Base-by-base conservation (phyloP, 2,113 vertebrate species). In the Gymnorhina tibicen region DNA sequence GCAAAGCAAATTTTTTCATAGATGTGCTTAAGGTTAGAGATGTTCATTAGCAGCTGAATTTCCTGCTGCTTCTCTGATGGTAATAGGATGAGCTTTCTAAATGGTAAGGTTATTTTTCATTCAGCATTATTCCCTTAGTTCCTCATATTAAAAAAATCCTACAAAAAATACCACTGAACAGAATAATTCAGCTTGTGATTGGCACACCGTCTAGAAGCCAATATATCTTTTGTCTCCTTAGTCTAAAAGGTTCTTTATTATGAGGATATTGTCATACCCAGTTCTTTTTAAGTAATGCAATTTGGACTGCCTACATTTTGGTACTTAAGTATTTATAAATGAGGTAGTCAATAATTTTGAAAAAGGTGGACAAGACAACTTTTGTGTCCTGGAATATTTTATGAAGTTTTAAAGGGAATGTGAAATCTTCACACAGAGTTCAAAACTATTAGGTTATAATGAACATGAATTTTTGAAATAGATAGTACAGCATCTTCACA, bases 1-100 rank as follows among this genome's bases (percentile, higher is more conserved):
- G 21, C 32, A 86, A 93, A 93, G 72, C 21, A 84, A 60, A 9
- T 85, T 59, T 92, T 91, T 92, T 82, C 30, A 32, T 39, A 79
- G 41, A 50, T 64, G 23, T 66, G 53, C 69, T 72, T 94, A 91
- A 93, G 62, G 52, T 78, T 85, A 68, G 47, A 93, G 64, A 24
- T 93, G 13, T 89, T 85, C 81, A 85, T 96, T 89, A 94, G n/a
- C 67, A 93, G 53, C 62, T 91, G 80, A 93, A 72, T 91, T 89
- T 93, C 74, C 70, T 76, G 53, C 66, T 87, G 82, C 52, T 93
- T 85, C 49, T 30, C 16, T 52, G 33, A 28, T 64, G 33, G n/a
- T 35, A 92, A 41, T n/a, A 88, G 19, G 27, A 62, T 39, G 35
- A 94, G 73, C 70, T 92, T 85, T 86, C 47, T 37, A 67, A 95